phyloP scores from a whole-genome alignment of 2,888 invertebrate genomes.

The Drosophila greeni region DNA sequence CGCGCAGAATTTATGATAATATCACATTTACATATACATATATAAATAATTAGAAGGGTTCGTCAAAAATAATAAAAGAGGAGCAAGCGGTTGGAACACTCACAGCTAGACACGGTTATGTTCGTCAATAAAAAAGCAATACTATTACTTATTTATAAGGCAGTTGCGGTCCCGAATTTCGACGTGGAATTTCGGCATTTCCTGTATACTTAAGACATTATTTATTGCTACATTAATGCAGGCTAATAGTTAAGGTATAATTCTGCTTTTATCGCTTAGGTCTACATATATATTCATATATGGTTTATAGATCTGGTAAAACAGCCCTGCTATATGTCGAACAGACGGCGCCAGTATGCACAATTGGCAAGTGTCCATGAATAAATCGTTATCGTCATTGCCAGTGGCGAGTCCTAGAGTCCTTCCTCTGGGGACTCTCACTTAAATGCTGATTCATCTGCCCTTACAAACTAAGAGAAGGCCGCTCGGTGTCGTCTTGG shows the following conservation, averaged over 20 bases:
- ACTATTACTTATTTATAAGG: slow-evolving; percentile 68
- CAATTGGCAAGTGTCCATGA: slow-evolving; percentile 58
- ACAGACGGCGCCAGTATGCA: slow-evolving; percentile 48
- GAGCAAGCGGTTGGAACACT: slow-evolving; percentile 5
- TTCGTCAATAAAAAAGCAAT: slow-evolving; percentile 51
- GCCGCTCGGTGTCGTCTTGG: slow-evolving; percentile 41
- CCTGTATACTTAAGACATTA: slow-evolving; percentile 15
- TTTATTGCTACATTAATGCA: slow-evolving; percentile 1
- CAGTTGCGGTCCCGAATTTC: slow-evolving; percentile 60
- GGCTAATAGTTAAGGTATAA: slow-evolving; percentile 12
- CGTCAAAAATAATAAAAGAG: slow-evolving; percentile 29
- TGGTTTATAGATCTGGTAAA: slow-evolving; percentile 39
- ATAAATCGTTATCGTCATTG: slow-evolving; percentile 8
- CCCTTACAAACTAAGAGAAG: slow-evolving; percentile 21
- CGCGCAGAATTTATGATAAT: slow-evolving; percentile 66
- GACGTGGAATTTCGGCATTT: slow-evolving; percentile 29
- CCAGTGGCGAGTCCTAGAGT: slow-evolving; percentile 10
- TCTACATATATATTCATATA: slow-evolving; percentile 13
- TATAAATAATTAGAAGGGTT: slow-evolving; percentile 57
- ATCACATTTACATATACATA: slow-evolving; percentile 67
- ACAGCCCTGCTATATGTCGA: slow-evolving; percentile 38
- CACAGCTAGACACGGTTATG: slow-evolving; percentile 46
- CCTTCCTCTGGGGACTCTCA: slow-evolving; percentile 4
- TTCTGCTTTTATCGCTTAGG: neutral
- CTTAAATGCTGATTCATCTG: slow-evolving; percentile 14